phyloP scores from a whole-genome alignment of 2,888 invertebrate genomes.

The Epiblema foenella region DNA sequence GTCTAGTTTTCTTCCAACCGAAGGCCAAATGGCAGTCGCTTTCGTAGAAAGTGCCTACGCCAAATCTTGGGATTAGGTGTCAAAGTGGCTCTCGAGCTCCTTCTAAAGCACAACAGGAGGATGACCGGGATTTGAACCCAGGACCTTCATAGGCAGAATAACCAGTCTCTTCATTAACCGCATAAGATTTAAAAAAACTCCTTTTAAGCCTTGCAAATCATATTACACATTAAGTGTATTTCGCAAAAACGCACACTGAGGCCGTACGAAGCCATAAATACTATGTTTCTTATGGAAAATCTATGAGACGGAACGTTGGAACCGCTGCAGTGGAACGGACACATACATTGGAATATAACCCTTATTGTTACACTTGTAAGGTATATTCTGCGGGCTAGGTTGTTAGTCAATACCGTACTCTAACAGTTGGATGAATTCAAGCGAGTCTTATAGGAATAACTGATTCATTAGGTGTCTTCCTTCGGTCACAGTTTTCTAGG shows the following conservation, averaged over 20 bases:
- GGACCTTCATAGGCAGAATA: too few species aligned
- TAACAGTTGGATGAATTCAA: conserved; percentile 27
- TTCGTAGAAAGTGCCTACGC: too few species aligned
- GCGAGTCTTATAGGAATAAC: conserved; percentile 29
- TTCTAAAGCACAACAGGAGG: too few species aligned
- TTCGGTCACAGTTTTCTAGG: conserved; percentile 18
- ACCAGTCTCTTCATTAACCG: too few species aligned
- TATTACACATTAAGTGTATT: background rate
- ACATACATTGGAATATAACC: background rate
- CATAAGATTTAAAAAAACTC: background rate
- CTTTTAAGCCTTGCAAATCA: background rate
- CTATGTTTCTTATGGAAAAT: conserved; percentile 25
- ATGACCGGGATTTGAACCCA: too few species aligned
- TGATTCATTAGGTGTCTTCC: conserved; percentile 24
- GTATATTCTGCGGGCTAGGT: background rate
- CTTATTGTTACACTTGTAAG: background rate
- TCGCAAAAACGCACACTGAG: conserved; percentile 17
- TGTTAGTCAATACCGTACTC: conserved; percentile 15
- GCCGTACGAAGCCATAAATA: background rate
- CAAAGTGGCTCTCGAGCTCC: too few species aligned
- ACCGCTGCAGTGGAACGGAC: conserved; percentile 17
- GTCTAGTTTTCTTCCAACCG: too few species aligned
- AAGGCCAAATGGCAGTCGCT: too few species aligned
- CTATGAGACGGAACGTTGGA: conserved; percentile 12
- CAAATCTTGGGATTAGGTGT: too few species aligned